phyloP scores from a whole-genome alignment of 2,797 vertebrate species.

The Myotis myotis region DNA sequence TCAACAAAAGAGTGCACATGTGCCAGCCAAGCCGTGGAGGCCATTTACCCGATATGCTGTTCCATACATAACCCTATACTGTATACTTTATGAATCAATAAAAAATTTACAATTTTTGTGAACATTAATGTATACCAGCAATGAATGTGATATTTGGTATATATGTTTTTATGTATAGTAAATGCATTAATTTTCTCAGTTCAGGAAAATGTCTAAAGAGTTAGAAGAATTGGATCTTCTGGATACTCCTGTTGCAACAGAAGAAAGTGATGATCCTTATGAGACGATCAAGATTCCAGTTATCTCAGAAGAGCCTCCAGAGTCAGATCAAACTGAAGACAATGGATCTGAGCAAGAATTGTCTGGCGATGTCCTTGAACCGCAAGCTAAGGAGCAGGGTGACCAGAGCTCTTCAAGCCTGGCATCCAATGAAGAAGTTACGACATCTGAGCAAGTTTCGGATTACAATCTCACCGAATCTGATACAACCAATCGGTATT shows the following conservation, averaged over 20 bases:
- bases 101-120: background rate
- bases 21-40: too few species aligned
- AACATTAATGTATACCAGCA: background rate
- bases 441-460: fast-evolving
- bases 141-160: background rate
- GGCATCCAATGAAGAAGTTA: background rate
- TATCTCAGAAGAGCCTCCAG: background rate
- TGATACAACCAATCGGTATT: too few species aligned
- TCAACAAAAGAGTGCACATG: too few species aligned
- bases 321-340: background rate
- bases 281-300: background rate
- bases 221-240: background rate
- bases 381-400: background rate
- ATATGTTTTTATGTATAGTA: background rate
- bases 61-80: too few species aligned
- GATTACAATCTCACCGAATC: too few species aligned
- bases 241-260: background rate
- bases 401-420: background rate
- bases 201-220: constrained; percentile 76
- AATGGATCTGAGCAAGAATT: background rate
- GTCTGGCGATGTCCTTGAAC: fast-evolving
- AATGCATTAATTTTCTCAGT: background rate
- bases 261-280: background rate
- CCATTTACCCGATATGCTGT: too few species aligned
- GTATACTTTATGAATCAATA: too few species aligned